phyloP scores from a whole-genome alignment of 1,140 invertebrate genomes.

The Littorina saxatilis region DNA sequence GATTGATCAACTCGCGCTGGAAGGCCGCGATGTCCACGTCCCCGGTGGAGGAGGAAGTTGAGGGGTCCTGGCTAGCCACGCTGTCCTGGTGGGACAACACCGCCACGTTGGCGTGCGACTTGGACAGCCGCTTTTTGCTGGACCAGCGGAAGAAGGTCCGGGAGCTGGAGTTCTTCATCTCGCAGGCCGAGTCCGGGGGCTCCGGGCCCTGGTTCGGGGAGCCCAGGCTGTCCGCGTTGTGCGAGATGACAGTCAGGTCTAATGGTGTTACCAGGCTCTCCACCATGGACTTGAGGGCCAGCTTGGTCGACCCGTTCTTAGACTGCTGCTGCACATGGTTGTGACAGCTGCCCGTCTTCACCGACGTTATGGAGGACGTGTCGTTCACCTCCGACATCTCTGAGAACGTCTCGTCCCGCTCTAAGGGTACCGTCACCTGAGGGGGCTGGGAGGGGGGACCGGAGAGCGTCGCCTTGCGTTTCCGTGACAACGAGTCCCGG shows the following conservation, averaged over 20 bases:
- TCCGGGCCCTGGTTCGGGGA: constrained; percentile 6
- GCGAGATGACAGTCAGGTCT: constrained; percentile 61
- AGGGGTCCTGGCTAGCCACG: constrained; percentile 41
- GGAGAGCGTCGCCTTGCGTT: constrained; percentile 26
- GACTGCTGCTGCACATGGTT: constrained; percentile 48
- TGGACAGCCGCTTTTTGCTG: constrained; percentile 69
- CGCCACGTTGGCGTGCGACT: constrained; percentile 67
- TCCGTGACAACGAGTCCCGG: constrained; percentile 29
- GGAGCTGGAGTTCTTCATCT: constrained; percentile 49
- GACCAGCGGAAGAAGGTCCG: constrained; percentile 67
- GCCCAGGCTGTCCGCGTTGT: constrained; percentile 19
- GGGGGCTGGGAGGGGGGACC: neutral
- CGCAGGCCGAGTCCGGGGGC: constrained; percentile 41
- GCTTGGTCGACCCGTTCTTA: constrained; percentile 67
- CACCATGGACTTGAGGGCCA: constrained; percentile 68
- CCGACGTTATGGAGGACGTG: neutral
- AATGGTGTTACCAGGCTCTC: constrained; percentile 72
- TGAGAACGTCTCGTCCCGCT: neutral
- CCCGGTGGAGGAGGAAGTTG: constrained; percentile 44
- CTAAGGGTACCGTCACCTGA: neutral
- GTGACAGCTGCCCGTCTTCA: constrained; percentile 25
- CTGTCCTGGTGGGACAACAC: constrained; percentile 48
- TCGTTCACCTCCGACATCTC: constrained; percentile 30
- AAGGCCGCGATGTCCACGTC: constrained; percentile 73
- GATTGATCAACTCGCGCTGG: constrained; percentile 73